These are phyloP conservation scores for Calliscelio sp. DNA, from an alignment of 2,888 invertebrate genomes.

Conservation along the genomic window DNA sequence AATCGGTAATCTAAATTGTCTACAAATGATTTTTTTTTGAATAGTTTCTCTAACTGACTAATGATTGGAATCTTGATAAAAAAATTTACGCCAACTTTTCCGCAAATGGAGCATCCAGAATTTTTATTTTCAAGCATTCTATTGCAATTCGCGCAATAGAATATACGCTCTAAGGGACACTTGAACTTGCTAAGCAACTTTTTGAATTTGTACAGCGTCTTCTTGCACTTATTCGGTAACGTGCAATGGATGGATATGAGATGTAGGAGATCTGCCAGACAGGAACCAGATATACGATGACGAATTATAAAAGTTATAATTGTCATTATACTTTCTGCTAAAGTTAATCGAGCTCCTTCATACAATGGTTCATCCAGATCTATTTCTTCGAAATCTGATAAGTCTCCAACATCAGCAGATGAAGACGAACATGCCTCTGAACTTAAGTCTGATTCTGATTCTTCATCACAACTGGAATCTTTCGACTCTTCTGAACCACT, in stretches of 20 bases:
- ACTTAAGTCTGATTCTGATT: no score
- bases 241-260: conserved; percentile 12
- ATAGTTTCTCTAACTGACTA: conserved; percentile 44
- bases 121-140: no score
- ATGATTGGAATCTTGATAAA: conserved; percentile 58
- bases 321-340: conserved; percentile 11
- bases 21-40: conserved; percentile 33
- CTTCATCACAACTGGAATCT: no score
- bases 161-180: background rate
- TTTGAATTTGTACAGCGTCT: conserved; percentile 23
- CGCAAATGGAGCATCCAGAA: background rate
- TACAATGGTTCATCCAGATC: conserved; percentile 30
- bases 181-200: background rate
- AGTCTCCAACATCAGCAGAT: no score
- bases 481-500: no score
- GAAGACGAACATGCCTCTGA: no score
- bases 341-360: background rate
- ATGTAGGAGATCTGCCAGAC: background rate
- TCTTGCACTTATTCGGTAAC: background rate
- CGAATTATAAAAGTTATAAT: conserved; percentile 3
- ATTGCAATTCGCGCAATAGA: background rate
- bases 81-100: conserved; percentile 11
- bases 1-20: no score
- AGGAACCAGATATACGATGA: background rate
- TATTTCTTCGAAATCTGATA: no score